Base-by-base conservation (phyloP, 2,888 invertebrate species). In the Lathronympha strigana region DNA sequence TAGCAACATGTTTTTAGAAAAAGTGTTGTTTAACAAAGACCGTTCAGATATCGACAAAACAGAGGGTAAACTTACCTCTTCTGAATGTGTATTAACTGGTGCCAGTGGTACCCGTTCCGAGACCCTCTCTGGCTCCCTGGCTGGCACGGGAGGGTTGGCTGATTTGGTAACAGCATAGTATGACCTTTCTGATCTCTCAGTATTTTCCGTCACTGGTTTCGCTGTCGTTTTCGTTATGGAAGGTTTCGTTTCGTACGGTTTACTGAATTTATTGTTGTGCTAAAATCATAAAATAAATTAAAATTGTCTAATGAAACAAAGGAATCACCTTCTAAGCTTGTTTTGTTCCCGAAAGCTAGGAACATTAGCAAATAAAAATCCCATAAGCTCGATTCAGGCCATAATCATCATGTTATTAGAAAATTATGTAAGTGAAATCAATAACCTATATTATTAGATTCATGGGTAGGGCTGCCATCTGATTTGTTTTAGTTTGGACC, bases 221-320 rank as follows among this genome's bases (percentile, higher is more conserved):
- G 62, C 40, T 45, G 21, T 49, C 47, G 61, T 63, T 68, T 69
- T 70, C 61, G 61, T 19, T 45, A 57, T 36, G 15, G 54, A 55
- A 11, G 45, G 51, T 69, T 66, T 70, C 51, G 66, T 55, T 63
- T 72, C 72, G 60, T 47, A 58, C 17, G 68, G 19, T 63, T 63
- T 61, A 17, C 25, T 62, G 47, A 66, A 67, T 66, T 68, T 70
- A 61, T 67, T 69, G 54, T 63, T 67, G 54, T 69, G 67, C 60
- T 68, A 61, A 40, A 68, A 64, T 50, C 8, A 50, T 55, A 51
- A 38, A 55, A 54, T 11, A 28, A 11, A 11, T 31, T 8, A 31
- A 1, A 8, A 6, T 1, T 4, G 31, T 31, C 1, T 31, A 31
- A 9, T 1, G 1, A 31, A 8, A 31, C 9, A 31, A 31, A n/a